Conservation (phyloP, 92 coral and sea anemone genomes). For the Zoanthus gigantus region DNA sequence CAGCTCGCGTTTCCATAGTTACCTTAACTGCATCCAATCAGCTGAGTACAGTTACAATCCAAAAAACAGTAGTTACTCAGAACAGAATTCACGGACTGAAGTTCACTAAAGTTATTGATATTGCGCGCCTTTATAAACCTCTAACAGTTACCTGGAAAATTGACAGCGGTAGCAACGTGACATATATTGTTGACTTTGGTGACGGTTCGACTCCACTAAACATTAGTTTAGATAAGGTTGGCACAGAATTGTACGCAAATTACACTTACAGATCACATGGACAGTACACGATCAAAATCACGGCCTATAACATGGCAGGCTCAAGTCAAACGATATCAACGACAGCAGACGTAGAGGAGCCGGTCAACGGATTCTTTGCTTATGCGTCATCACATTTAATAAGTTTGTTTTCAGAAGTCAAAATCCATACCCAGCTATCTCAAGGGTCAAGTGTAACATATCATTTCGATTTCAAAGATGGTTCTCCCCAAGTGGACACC, state of each 20-base stretch:
- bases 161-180: constrained; percentile 80
- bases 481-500: constrained; percentile 30
- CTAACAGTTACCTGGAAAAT: constrained; percentile 67
- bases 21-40: constrained; percentile 73
- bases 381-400: constrained; percentile 18
- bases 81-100: constrained; percentile 63
- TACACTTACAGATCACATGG: constrained; percentile 63
- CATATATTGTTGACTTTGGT: constrained; percentile 61
- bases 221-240: constrained; percentile 30
- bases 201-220: constrained; percentile 49
- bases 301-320: constrained; percentile 71
- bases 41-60: constrained; percentile 30
- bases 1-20: constrained; percentile 48
- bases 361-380: constrained; percentile 59
- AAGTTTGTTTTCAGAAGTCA: constrained; percentile 36
- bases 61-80: constrained; percentile 63
- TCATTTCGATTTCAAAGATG: constrained; percentile 74
- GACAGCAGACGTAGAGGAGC: constrained; percentile 68
- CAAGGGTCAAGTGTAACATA: constrained; percentile 64
- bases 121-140: constrained; percentile 36
- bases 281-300: constrained; percentile 43
- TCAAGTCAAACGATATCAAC: constrained; percentile 33
- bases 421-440: constrained; percentile 23
- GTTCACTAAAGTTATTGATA: constrained; percentile 30
- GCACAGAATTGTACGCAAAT: constrained; percentile 33